Conservation (phyloP, 2,113 vertebrate species). For the Mixornis gularis region DNA sequence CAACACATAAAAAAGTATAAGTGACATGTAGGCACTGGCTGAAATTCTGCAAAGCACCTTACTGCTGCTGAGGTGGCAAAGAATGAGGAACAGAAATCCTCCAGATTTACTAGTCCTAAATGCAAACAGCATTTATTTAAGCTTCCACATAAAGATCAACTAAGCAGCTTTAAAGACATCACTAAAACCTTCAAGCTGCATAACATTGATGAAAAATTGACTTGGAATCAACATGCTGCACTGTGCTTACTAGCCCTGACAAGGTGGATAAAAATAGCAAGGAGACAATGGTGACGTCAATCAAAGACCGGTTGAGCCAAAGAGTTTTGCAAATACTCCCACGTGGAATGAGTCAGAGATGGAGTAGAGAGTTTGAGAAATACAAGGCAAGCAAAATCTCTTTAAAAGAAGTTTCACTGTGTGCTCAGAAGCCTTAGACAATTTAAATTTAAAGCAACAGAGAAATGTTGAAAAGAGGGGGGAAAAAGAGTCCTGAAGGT, state of each 20-base stretch:
- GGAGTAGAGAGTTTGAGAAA: conserved; percentile 37
- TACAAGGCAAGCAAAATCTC: conserved; percentile 43
- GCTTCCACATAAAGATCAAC: conserved; percentile 33
- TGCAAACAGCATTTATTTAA: conserved; percentile 36
- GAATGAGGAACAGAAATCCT: conserved; percentile 30
- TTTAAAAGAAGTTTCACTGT: conserved; percentile 27
- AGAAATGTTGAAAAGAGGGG: not conserved
- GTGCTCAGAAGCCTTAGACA: not conserved
- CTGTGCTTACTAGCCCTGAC: conserved; percentile 24
- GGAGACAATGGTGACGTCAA: conserved; percentile 38
- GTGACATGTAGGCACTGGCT: not conserved
- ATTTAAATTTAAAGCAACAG: not conserved
- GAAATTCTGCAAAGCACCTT: conserved; percentile 30
- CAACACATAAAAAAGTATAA: not conserved
- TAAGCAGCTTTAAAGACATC: conserved; percentile 53
- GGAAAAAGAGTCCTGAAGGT: not conserved
- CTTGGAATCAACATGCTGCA: not conserved
- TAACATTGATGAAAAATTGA: conserved; percentile 45
- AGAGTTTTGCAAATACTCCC: conserved; percentile 50
- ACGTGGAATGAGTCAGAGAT: conserved; percentile 50
- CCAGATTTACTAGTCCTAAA: not conserved
- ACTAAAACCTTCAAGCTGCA: conserved; percentile 46
- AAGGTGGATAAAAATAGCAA: conserved; percentile 53
- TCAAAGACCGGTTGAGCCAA: conserved; percentile 32
- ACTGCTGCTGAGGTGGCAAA: not conserved